Percentiles rank a stretch among this genome's conserved stretches.
These are phyloP conservation scores for Mustelus asterias DNA, from an alignment of 2,113 vertebrate genomes.

Conservation along the genomic window DNA sequence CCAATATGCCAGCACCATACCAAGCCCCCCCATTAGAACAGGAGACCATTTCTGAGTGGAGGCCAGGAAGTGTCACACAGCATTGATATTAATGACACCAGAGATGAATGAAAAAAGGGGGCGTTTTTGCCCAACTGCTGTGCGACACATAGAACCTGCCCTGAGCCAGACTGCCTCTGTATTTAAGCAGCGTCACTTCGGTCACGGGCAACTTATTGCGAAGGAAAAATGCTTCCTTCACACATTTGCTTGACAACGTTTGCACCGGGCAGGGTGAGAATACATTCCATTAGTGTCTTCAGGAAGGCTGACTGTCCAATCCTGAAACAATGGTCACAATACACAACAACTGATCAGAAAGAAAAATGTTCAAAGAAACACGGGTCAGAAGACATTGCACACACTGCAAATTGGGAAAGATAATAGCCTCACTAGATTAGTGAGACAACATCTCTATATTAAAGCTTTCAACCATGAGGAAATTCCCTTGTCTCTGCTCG, in stretches of 20 bases:
- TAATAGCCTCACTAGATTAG: background rate
- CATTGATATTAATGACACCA: constrained; percentile 73
- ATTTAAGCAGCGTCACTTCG: constrained; percentile 72
- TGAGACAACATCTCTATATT: background rate
- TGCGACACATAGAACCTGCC: constrained; percentile 63
- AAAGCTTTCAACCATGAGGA: background rate
- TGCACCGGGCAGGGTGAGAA: constrained; percentile 65
- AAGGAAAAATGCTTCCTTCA: constrained; percentile 74
- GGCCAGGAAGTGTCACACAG: constrained; percentile 67
- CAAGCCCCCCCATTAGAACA: constrained; percentile 48
- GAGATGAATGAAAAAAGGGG: constrained; percentile 74
- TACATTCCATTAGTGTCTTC: constrained; percentile 76
- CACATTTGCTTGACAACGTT: constrained; percentile 57
- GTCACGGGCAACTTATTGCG: constrained; percentile 71
- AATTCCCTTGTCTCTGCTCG: background rate
- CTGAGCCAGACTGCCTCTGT: constrained; percentile 66
- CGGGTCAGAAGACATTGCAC: background rate
- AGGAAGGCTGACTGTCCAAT: constrained; percentile 68
- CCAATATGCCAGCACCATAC: constrained; percentile 58
- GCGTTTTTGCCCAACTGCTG: constrained; percentile 65
- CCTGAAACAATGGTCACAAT: constrained; percentile 73
- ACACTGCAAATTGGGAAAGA: background rate
- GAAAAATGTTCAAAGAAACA: constrained; percentile 52
- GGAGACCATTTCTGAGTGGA: constrained; percentile 62
- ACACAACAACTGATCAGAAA: constrained; percentile 76